phyloP scores from a whole-genome alignment of 2,888 invertebrate genomes.

The Achlya flavicornis region DNA sequence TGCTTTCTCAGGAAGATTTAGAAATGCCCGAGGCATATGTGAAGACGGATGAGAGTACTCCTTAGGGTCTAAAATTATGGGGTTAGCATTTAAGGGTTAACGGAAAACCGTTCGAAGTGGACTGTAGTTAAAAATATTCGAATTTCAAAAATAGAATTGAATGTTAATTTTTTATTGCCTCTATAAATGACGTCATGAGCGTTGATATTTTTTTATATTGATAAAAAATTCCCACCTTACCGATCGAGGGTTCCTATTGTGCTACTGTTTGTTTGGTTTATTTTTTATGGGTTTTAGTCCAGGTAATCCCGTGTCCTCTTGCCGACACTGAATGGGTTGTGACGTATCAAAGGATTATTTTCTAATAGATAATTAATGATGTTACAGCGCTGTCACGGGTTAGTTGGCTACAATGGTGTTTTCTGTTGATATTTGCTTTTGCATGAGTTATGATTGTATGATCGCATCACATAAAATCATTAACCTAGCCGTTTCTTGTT shows the following conservation, averaged over 20 bases:
- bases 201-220: slow-evolving; percentile 43
- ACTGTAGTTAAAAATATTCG: slow-evolving; percentile 18
- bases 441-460: slow-evolving; percentile 28
- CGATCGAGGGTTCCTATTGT: slow-evolving; percentile 66
- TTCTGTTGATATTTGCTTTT: slow-evolving; percentile 40
- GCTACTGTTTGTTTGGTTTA: slow-evolving; percentile 67
- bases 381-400: slow-evolving; percentile 50
- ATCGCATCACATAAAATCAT: neutral
- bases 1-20: slow-evolving; percentile 81
- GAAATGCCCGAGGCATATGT: slow-evolving; percentile 68
- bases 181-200: slow-evolving; percentile 20
- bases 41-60: slow-evolving; percentile 55
- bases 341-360: slow-evolving; percentile 81
- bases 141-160: slow-evolving; percentile 25
- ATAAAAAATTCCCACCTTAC: slow-evolving; percentile 53
- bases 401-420: slow-evolving; percentile 36
- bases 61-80: slow-evolving; percentile 57
- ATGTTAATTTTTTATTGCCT: slow-evolving; percentile 20
- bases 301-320: slow-evolving; percentile 80
- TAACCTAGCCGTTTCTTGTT: neutral
- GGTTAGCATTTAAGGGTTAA: slow-evolving; percentile 56
- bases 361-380: slow-evolving; percentile 82
- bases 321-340: slow-evolving; percentile 68
- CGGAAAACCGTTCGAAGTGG: slow-evolving; percentile 34
- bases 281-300: slow-evolving; percentile 76